These are phyloP conservation scores for Apogon talboti DNA, from an alignment of 2,797 vertebrate species.

Conservation along the genomic window DNA sequence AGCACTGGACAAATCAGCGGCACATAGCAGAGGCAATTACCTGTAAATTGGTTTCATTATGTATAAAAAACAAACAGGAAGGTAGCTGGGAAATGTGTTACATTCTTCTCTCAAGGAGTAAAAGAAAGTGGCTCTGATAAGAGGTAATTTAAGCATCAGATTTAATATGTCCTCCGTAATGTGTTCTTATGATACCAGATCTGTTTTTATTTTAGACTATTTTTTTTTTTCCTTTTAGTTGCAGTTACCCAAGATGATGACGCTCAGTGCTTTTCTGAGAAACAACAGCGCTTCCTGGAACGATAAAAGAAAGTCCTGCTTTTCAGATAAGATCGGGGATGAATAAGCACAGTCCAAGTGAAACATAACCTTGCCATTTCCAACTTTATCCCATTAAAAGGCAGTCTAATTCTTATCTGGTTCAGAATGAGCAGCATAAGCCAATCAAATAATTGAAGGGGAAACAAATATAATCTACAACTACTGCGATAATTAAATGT, in stretches of 20 bases:
- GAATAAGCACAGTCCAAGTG: constrained; percentile 15
- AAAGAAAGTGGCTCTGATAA: constrained; percentile 31
- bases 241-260: constrained; percentile 43
- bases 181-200: constrained; percentile 32
- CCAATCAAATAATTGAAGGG: too few species aligned
- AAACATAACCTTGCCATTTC: constrained; percentile 30
- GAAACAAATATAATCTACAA: too few species aligned
- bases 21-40: constrained; percentile 64
- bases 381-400: constrained; percentile 7
- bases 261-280: constrained; percentile 11
- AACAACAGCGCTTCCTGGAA: constrained; percentile 13
- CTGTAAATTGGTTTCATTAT: constrained; percentile 73
- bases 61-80: constrained; percentile 28
- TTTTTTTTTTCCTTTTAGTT: constrained; percentile 34
- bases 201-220: constrained; percentile 17
- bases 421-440: too few species aligned
- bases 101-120: constrained; percentile 28
- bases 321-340: constrained; percentile 27
- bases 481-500: too few species aligned
- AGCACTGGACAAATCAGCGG: constrained; percentile 43
- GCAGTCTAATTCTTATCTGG: background rate
- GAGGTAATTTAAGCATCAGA: constrained; percentile 45
- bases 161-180: constrained; percentile 46
- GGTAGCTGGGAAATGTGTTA: constrained; percentile 39
- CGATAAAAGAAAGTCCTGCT: constrained; percentile 26